Evolutionary conservation across 2,888 invertebrate genomes (phyloP), one percentile per base, ranked within the genome.

Genomic region (Polydrusus tereticollis): DNA sequence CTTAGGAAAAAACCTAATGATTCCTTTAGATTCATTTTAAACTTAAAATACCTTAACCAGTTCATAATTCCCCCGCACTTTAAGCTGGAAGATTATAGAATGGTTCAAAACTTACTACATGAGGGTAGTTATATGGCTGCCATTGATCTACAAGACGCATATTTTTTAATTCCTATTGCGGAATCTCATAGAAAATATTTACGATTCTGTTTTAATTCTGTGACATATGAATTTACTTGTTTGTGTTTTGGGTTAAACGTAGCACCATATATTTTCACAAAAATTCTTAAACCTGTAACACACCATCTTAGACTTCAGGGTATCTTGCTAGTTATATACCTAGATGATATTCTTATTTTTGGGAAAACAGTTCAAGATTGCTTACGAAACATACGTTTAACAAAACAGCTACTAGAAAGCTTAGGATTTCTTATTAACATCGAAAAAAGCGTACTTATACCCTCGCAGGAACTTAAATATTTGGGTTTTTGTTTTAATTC

Each of bases 271-370:
- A 29, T 55, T 18, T 65, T 57, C 47, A 55, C 65, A 29, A 65
- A 65, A 55, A 33, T 65, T 18, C 12, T 65, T 36, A 65, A 65
- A 55, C 65, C 65, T 18, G 55, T 65, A 14, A 26, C 52, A 14
- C 20, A 20, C 8, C 26, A 65, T 29, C 36, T 65, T 14, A 45
- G 52, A 18, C 16, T 16, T 23, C 6, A 52, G 18, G 65, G 52
- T 23, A 20, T 65, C 18, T 55, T 65, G 18, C 29, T 52, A 47
- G 38, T 52, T 33, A 45, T 65, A 20, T 62, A 62, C 21, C 63
- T 62, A 6, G 45, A 62, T 47, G 63, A 62, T 45, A 45, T 18
- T 41, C 33, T 33, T 10, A 18, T 60, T 20, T 21, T 60, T 43
- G 23, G 21, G 3, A 23, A 43, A 23, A 43, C 43, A 43, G 18